Conservation (phyloP, 1,140 invertebrate species). For the Theocolax elegans region DNA sequence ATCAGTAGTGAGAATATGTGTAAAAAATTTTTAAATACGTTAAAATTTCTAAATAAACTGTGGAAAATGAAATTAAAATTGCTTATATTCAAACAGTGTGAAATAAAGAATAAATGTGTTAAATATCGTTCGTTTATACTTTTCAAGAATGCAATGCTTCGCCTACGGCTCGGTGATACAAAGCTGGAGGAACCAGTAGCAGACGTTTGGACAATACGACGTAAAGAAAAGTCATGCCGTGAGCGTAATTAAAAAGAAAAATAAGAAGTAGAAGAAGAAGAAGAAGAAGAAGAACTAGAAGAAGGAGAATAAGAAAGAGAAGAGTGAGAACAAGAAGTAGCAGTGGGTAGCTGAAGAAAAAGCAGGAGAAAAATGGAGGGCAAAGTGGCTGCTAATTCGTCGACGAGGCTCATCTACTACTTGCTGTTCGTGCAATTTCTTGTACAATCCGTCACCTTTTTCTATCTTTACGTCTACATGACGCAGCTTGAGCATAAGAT, state of each 20-base stretch:
- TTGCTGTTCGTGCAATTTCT: conserved; percentile 55
- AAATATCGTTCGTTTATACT: not conserved
- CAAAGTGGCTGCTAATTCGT: conserved; percentile 41
- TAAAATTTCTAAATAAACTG: too few species aligned
- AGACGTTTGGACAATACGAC: not conserved
- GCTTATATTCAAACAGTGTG: too few species aligned
- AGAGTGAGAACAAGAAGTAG: too few species aligned
- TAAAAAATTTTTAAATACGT: too few species aligned
- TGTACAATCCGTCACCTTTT: conserved; percentile 53
- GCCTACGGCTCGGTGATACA: not conserved
- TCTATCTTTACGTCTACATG: conserved; percentile 55
- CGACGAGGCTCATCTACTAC: conserved; percentile 54
- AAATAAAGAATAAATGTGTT: too few species aligned
- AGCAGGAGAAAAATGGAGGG: conserved; percentile 44
- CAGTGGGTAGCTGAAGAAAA: not conserved
- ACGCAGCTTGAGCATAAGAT: conserved; percentile 50
- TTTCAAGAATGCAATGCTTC: not conserved
- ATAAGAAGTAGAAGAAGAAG: not conserved
- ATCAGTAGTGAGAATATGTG: too few species aligned
- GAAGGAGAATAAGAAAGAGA: conserved; percentile 42
- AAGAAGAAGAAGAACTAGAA: not conserved
- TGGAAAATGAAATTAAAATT: too few species aligned
- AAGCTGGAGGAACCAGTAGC: not conserved
- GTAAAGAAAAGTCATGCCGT: conserved; percentile 14
- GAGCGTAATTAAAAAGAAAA: conserved; percentile 1